A percentile compares a stretch with the other conserved stretches of the same genome.
phyloP scores from a whole-genome alignment of 2,113 vertebrate genomes.

The Takifugu bimaculatus region DNA sequence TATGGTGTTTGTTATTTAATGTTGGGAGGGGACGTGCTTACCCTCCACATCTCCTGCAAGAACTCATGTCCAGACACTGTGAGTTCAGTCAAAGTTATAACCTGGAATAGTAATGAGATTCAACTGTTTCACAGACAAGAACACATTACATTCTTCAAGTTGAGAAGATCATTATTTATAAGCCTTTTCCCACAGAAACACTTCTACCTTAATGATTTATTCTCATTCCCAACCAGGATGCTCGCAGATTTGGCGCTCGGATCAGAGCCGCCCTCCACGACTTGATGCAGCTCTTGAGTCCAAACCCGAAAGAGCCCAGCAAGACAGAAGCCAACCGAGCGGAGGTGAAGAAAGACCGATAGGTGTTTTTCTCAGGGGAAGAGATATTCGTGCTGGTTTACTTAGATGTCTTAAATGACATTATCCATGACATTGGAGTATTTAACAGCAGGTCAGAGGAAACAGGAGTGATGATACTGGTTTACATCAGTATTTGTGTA shows the following conservation, averaged over 20 bases:
- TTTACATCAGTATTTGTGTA: conserved; percentile 22
- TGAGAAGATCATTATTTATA: background rate
- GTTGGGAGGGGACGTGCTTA: conserved; percentile 79
- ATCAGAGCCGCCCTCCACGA: conserved; percentile 78
- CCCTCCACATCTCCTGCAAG: conserved; percentile 88
- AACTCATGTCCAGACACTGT: conserved; percentile 84
- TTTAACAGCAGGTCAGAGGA: conserved; percentile 8
- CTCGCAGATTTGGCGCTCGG: conserved; percentile 77
- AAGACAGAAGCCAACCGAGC: conserved; percentile 54
- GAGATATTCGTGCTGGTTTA: conserved; percentile 1
- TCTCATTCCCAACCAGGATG: conserved; percentile 63
- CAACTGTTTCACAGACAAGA: background rate
- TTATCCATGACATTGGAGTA: conserved; percentile 2
- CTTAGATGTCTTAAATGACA: background rate
- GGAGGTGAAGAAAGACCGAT: conserved; percentile 55
- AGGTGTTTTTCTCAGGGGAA: conserved; percentile 11
- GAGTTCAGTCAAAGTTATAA: conserved; percentile 35
- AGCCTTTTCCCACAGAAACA: background rate
- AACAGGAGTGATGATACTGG: conserved; percentile 13
- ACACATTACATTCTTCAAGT: background rate
- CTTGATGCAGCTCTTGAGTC: conserved; percentile 73
- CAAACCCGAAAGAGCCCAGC: conserved; percentile 55
- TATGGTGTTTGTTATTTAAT: conserved; percentile 86
- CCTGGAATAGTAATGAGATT: background rate
- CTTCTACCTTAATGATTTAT: background rate